Conservation (phyloP, 1,140 invertebrate genomes). For the Myzus persicae region DNA sequence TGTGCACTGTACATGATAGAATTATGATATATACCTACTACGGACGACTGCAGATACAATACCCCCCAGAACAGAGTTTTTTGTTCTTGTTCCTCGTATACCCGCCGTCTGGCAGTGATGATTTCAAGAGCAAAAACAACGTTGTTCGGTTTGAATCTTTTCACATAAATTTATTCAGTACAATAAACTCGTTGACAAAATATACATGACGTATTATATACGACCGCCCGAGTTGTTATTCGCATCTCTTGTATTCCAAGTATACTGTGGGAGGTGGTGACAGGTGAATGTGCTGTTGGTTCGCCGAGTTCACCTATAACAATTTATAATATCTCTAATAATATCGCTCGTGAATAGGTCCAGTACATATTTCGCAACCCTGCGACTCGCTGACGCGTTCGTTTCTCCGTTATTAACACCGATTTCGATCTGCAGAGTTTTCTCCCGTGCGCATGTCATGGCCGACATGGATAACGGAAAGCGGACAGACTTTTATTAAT, state of each 20-base stretch:
- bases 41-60: background rate
- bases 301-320: background rate
- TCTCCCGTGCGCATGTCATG: background rate
- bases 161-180: background rate
- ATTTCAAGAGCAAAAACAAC: background rate
- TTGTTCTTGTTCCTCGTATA: background rate
- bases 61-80: background rate
- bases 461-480: background rate
- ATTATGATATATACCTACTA: background rate
- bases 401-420: background rate
- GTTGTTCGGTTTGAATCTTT: background rate
- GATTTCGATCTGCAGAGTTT: background rate
- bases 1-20: background rate
- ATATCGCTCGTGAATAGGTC: background rate
- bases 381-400: background rate
- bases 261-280: background rate
- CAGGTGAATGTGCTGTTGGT: background rate
- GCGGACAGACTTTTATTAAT: background rate
- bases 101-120: background rate
- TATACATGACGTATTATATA: background rate
- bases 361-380: background rate
- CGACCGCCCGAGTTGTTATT: background rate
- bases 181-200: background rate
- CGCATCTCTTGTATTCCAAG: background rate
- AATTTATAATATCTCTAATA: background rate